Conservation (phyloP, 2,888 invertebrate genomes). For the Lordiphosa andalusiaca region DNA sequence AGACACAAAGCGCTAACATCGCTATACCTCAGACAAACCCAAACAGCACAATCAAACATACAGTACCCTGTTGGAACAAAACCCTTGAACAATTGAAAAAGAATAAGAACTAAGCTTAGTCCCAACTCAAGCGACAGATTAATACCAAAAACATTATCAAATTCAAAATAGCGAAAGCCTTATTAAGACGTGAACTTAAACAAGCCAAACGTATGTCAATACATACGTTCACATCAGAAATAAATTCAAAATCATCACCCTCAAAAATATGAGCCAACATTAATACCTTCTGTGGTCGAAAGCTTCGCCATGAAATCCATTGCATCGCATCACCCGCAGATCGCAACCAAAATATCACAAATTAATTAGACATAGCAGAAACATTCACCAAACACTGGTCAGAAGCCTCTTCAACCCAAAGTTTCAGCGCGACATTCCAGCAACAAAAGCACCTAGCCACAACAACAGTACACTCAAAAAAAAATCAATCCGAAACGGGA, state of each 20-base stretch:
- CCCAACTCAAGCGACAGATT: slow-evolving; percentile 4
- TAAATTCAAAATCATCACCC: too few species aligned
- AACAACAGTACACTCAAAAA: too few species aligned
- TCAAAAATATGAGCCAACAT: background rate
- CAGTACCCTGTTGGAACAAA: slow-evolving; percentile 11
- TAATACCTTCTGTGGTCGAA: background rate
- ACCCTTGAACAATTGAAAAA: slow-evolving; percentile 6
- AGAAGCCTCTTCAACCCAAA: background rate
- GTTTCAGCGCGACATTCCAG: background rate
- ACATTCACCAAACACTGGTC: background rate
- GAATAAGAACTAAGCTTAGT: slow-evolving; percentile 5
- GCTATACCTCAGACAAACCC: too few species aligned
- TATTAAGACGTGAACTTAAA: slow-evolving; percentile 8
- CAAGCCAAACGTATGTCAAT: slow-evolving; percentile 4
- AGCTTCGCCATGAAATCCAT: background rate
- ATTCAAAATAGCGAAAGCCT: slow-evolving; percentile 9
- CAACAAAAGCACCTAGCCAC: background rate
- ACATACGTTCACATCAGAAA: background rate
- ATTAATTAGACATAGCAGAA: slow-evolving; percentile 3
- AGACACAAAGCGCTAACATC: background rate
- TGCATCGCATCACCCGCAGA: background rate
- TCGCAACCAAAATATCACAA: slow-evolving; percentile 2
- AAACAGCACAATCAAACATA: slow-evolving; percentile 1
- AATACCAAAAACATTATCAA: slow-evolving; percentile 5
- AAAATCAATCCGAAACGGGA: too few species aligned